Evolutionary conservation across 2,113 vertebrate species (phyloP).

Genomic region (Prochilodus magdalenae): DNA sequence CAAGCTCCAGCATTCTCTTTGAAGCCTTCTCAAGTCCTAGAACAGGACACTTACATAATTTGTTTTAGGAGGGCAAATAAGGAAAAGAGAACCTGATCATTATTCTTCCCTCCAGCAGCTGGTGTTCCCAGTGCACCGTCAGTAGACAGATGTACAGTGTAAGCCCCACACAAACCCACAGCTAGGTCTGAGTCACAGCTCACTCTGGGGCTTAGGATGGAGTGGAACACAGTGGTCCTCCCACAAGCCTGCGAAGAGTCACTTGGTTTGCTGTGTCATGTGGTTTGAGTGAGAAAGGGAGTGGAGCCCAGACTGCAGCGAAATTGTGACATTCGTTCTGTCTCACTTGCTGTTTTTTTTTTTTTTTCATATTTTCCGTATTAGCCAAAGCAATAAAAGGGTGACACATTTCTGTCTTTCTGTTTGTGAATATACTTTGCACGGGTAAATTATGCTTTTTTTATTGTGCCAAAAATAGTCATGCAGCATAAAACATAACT

Average conservation of each 20-base stretch:
- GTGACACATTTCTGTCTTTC: not conserved
- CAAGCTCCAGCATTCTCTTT: constrained; percentile 65
- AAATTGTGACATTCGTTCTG: not conserved
- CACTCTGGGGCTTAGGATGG: constrained; percentile 5
- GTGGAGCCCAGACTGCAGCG: not conserved
- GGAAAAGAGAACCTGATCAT: constrained; percentile 45
- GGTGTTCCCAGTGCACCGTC: constrained; percentile 10
- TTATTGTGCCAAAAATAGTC: not conserved
- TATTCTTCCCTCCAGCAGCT: constrained; percentile 29
- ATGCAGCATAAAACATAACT: not conserved
- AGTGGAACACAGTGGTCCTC: not conserved
- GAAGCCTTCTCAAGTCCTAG: constrained; percentile 63
- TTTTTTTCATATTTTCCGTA: not conserved
- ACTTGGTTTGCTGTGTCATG: not conserved
- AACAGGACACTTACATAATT: constrained; percentile 67
- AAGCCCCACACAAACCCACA: constrained; percentile 38
- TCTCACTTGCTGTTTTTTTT: not conserved
- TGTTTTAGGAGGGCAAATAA: constrained; percentile 43
- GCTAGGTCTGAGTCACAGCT: constrained; percentile 14
- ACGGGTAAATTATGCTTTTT: not conserved
- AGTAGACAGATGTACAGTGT: constrained; percentile 10
- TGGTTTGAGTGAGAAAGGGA: not conserved
- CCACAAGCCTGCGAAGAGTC: constrained; percentile 20
- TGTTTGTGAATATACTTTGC: constrained; percentile 6
- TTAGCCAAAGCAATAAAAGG: not conserved